A percentile compares a stretch with the other conserved stretches of the same genome.
phyloP scores from a whole-genome alignment of 2,888 invertebrate species.

The Phanerotoma sp. region DNA sequence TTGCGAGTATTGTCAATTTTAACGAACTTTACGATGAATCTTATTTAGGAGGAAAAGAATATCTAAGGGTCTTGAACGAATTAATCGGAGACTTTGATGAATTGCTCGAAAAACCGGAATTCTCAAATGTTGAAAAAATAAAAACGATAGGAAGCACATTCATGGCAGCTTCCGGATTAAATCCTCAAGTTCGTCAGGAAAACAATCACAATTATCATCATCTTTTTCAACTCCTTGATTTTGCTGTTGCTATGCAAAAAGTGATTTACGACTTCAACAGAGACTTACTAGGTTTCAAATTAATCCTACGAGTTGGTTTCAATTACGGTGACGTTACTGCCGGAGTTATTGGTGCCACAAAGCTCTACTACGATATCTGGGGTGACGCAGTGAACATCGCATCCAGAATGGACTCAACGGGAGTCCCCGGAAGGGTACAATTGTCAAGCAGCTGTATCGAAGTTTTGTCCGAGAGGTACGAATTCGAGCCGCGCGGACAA shows the following conservation, averaged over 20 bases:
- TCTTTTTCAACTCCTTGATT: slow-evolving; percentile 87
- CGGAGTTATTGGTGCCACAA: slow-evolving; percentile 94
- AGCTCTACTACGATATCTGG: slow-evolving; percentile 97
- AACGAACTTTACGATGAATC: slow-evolving; percentile 98
- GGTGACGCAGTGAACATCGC: slow-evolving; percentile 98
- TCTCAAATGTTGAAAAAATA: slow-evolving; percentile 91
- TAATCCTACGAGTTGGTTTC: slow-evolving; percentile 83
- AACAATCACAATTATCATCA: slow-evolving; percentile 75
- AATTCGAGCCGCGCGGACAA: slow-evolving; percentile 89
- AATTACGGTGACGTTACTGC: slow-evolving; percentile 96
- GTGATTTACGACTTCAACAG: slow-evolving; percentile 86
- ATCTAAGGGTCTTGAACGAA: slow-evolving; percentile 91
- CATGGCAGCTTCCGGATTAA: slow-evolving; percentile 96
- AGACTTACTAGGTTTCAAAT: slow-evolving; percentile 86
- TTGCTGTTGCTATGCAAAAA: slow-evolving; percentile 87
- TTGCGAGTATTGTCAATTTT: slow-evolving; percentile 96
- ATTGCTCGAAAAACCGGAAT: slow-evolving; percentile 77
- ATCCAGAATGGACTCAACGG: slow-evolving; percentile 96
- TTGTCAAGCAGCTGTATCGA: slow-evolving; percentile 75
- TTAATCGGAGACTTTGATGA: slow-evolving; percentile 96
- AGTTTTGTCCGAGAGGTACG: slow-evolving; percentile 72
- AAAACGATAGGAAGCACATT: slow-evolving; percentile 97
- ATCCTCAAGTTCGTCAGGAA: slow-evolving; percentile 73
- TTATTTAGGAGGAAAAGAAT: slow-evolving; percentile 93
- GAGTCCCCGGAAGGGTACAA: slow-evolving; percentile 82